A percentile compares a stretch with the other conserved stretches of the same genome.
Conservation (phyloP, 2,888 invertebrate species). For the Cerastis leucographa region DNA sequence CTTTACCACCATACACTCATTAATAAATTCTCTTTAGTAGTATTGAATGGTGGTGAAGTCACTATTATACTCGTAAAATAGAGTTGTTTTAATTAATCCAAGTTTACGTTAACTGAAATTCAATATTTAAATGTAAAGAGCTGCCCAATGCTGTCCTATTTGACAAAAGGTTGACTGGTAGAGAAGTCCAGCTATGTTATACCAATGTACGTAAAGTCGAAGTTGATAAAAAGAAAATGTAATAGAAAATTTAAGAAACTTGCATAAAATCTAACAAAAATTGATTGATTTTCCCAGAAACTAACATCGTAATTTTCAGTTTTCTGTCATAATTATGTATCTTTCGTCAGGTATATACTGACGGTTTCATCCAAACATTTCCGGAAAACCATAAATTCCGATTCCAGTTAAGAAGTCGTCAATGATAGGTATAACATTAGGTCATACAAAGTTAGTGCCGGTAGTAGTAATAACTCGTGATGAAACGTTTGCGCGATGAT, state of each 20-base stretch:
- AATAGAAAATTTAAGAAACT: background rate
- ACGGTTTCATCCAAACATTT: background rate
- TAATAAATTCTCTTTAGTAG: too few relatives aligned
- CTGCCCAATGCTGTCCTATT: too few relatives aligned
- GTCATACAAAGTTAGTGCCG: constrained; percentile 14
- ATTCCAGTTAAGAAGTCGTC: background rate
- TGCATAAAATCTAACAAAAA: background rate
- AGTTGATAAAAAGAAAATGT: too few relatives aligned
- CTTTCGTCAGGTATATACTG: background rate
- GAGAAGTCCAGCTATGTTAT: too few relatives aligned
- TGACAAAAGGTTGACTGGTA: too few relatives aligned
- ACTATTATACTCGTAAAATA: background rate
- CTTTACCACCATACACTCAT: too few relatives aligned
- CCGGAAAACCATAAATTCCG: background rate
- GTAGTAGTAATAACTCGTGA: background rate
- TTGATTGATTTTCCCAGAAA: background rate
- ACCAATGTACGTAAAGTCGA: too few relatives aligned
- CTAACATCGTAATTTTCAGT: background rate
- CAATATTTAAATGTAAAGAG: background rate
- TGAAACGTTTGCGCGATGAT: constrained; percentile 5
- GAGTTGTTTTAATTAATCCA: background rate
- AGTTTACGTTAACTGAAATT: background rate
- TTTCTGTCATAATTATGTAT: background rate
- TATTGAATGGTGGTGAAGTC: background rate
- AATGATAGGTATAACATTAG: background rate